Evolutionary conservation across 1,140 invertebrate species (phyloP).

Genomic region (Rhopalosiphum padi): DNA sequence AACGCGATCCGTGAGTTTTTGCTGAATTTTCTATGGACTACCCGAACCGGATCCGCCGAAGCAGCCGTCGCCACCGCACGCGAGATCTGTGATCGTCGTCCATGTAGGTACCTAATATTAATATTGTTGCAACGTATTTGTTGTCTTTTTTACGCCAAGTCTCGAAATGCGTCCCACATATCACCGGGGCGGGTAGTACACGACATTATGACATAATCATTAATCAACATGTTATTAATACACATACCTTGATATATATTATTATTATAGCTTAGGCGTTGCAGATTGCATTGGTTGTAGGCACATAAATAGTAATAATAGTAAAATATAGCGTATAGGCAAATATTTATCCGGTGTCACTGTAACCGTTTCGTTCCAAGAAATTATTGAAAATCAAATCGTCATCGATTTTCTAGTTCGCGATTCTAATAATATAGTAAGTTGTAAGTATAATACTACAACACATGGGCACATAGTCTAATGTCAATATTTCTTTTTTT

Average conservation of each 20-base stretch:
- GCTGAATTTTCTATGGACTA: neutral
- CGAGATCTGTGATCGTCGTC: neutral
- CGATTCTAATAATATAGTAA: neutral
- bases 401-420: neutral
- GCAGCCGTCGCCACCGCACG: neutral
- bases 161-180: slow-evolving; percentile 24
- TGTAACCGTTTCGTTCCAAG: neutral
- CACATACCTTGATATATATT: neutral
- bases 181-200: too few relatives aligned
- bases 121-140: neutral
- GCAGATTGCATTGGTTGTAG: neutral
- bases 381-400: neutral
- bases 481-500: neutral
- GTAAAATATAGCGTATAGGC: too few relatives aligned
- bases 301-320: too few relatives aligned
- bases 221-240: neutral
- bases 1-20: neutral
- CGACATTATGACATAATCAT: neutral
- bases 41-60: neutral
- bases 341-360: neutral
- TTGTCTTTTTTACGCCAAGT: neutral
- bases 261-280: neutral
- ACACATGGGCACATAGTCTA: too few relatives aligned
- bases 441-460: too few relatives aligned
- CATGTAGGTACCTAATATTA: too few relatives aligned